phyloP scores from a whole-genome alignment of 2,113 vertebrate genomes.

The Cyphomyrus discorhynchus region DNA sequence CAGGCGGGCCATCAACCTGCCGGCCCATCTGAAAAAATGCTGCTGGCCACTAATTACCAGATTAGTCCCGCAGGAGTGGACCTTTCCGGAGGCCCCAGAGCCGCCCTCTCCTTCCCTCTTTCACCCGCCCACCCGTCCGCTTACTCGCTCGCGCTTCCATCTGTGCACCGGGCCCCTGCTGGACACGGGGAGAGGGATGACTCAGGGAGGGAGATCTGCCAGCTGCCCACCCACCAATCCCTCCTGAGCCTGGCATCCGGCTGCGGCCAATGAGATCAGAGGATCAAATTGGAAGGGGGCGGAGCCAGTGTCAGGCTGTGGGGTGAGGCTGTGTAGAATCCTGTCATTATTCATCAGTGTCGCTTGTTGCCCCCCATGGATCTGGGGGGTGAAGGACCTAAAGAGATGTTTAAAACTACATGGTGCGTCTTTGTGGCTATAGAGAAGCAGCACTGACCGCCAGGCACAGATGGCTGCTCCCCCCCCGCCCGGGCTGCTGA shows the following conservation, averaged over 20 bases:
- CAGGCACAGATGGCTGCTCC: background rate
- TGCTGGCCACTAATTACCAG: background rate
- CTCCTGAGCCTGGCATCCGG: background rate
- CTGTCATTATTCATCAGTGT: background rate
- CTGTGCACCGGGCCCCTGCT: background rate
- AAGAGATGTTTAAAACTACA: background rate
- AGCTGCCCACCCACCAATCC: background rate
- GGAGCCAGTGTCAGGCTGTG: background rate
- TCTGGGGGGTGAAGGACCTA: background rate
- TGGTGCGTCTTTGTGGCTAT: background rate
- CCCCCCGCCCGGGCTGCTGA: background rate
- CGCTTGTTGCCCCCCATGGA: background rate
- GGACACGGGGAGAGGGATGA: background rate
- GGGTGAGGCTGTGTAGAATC: background rate
- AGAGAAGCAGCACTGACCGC: background rate
- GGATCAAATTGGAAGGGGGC: background rate
- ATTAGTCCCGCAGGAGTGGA: background rate
- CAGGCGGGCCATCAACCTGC: background rate
- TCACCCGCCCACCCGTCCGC: background rate
- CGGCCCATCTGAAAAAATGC: background rate
- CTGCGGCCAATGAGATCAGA: background rate
- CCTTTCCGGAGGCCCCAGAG: background rate
- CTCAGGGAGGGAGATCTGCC: conserved; percentile 7
- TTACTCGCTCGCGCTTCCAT: background rate
- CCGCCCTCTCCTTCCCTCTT: background rate